Percentiles rank a stretch among this genome's conserved stretches.
phyloP scores from a whole-genome alignment of 1,140 invertebrate species.

The Zaprionus davidi region DNA sequence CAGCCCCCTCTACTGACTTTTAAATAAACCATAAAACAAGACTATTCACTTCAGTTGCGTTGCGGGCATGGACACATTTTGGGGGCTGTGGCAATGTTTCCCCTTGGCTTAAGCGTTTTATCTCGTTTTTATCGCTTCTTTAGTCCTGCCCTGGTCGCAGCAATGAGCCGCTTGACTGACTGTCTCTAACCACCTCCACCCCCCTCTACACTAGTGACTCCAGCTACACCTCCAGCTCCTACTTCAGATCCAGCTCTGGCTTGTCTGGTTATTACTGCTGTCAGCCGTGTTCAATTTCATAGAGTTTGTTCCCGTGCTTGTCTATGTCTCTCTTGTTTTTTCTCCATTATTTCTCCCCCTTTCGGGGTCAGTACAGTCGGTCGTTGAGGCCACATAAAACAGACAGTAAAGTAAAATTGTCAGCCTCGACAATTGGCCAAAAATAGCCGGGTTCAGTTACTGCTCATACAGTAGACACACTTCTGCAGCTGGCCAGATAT shows the following conservation, averaged over 20 bases:
- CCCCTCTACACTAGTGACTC: background rate
- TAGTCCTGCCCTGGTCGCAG: constrained; percentile 51
- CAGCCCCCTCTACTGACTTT: constrained; percentile 50
- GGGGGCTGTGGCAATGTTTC: constrained; percentile 18
- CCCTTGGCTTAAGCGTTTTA: constrained; percentile 64
- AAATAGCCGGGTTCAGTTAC: constrained; percentile 53
- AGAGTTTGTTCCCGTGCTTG: constrained; percentile 56
- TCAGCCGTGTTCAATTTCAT: constrained; percentile 75
- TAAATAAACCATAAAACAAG: constrained; percentile 83
- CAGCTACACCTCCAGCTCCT: background rate
- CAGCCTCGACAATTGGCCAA: constrained; percentile 65
- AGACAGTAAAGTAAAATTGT: constrained; percentile 71
- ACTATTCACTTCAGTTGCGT: constrained; percentile 81
- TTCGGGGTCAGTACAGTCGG: constrained; percentile 16
- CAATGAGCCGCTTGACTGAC: constrained; percentile 35
- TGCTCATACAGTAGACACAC: constrained; percentile 23
- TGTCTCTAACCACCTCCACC: constrained; percentile 5
- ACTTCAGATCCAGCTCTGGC: constrained; percentile 19
- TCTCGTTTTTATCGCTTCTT: constrained; percentile 80
- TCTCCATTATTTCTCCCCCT: constrained; percentile 26
- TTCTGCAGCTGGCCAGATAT: background rate
- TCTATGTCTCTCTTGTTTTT: constrained; percentile 18
- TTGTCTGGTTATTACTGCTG: constrained; percentile 72
- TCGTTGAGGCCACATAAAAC: constrained; percentile 57
- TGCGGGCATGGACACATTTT: constrained; percentile 60